Conservation (phyloP, 2,797 vertebrate species). For the Graptemys geographica region DNA sequence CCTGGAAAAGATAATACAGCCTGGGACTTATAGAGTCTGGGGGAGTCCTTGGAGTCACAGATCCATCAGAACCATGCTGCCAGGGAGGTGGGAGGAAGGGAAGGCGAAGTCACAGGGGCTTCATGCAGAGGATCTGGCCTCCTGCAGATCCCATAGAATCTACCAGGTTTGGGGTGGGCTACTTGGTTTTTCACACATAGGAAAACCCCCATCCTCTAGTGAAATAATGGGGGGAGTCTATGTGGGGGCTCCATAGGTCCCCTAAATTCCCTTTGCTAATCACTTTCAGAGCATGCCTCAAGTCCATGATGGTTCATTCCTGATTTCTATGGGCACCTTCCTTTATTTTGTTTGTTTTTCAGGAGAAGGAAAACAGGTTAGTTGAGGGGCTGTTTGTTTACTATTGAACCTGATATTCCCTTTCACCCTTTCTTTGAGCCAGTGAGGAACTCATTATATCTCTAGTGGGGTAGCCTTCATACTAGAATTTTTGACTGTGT, state of each 20-base stretch:
- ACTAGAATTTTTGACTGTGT: not conserved
- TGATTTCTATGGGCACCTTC: not conserved
- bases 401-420: not conserved
- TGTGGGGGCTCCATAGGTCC: not conserved
- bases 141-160: not conserved
- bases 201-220: not conserved
- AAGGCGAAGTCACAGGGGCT: not conserved
- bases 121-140: not conserved
- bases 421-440: not conserved
- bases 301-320: not conserved
- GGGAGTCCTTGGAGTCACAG: not conserved
- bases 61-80: not conserved
- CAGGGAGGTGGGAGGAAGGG: not conserved
- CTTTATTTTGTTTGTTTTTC: not conserved
- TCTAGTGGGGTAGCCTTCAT: not conserved
- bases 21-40: accelerated
- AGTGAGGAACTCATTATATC: not conserved
- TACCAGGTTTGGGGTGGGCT: not conserved
- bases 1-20: not conserved
- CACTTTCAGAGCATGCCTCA: not conserved
- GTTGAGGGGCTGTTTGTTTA: not conserved
- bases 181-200: not conserved
- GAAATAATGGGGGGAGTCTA: not conserved
- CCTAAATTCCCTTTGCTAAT: not conserved
- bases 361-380: not conserved